Percentiles rank a stretch among this genome's conserved stretches.
Conservation (phyloP, 1,140 invertebrate species). For the Penaeus vannamei region DNA sequence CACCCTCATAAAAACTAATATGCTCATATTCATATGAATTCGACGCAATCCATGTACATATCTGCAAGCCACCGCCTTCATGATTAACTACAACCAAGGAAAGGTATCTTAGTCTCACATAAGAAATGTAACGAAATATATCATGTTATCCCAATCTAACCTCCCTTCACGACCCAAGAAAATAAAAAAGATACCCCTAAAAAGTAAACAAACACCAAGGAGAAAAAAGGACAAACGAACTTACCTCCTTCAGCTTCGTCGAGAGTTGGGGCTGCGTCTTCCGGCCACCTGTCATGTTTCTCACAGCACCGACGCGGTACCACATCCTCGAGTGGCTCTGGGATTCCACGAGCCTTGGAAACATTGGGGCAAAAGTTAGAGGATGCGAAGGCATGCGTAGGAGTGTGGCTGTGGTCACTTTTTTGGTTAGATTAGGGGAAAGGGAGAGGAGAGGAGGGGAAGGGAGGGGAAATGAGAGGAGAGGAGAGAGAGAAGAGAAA, state of each 20-base stretch:
- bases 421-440: neutral
- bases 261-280: constrained; percentile 72
- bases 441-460: too few species aligned
- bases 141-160: too few species aligned
- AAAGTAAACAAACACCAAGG: neutral
- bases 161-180: too few species aligned
- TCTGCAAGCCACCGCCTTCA: too few species aligned
- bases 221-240: neutral
- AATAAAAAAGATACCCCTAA: neutral
- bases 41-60: too few species aligned
- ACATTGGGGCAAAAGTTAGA: neutral
- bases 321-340: constrained; percentile 76
- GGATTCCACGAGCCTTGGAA: constrained; percentile 74
- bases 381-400: neutral
- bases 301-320: constrained; percentile 78
- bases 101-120: too few species aligned
- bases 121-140: too few species aligned
- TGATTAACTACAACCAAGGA: too few species aligned
- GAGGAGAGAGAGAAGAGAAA: too few species aligned
- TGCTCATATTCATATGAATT: too few species aligned
- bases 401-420: neutral
- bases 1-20: too few species aligned
- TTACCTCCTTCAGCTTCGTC: constrained; percentile 72
- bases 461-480: too few species aligned
- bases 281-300: constrained; percentile 75